A percentile compares a stretch with the other conserved stretches of the same genome.
These are phyloP conservation scores for Leptopilina myrica DNA, from an alignment of 2,888 invertebrate species.

Conservation along the genomic window DNA sequence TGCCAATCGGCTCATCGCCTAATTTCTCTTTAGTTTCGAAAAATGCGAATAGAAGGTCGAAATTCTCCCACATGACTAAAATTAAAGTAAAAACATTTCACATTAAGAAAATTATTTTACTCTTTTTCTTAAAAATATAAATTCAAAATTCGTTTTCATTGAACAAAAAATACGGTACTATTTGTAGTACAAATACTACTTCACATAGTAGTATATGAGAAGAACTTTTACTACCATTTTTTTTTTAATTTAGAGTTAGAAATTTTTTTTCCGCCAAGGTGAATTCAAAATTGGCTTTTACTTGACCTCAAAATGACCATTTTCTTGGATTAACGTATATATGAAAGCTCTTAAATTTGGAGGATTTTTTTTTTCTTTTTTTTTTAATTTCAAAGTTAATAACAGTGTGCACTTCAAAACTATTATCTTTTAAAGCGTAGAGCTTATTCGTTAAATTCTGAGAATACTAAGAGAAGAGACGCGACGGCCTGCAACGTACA, in stretches of 20 bases:
- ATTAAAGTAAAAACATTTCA: not conserved
- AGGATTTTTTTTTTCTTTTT: not conserved
- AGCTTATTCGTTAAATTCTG: conserved; percentile 35
- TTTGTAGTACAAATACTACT: too few relatives aligned
- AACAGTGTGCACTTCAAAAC: conserved; percentile 25
- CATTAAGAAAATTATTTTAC: not conserved
- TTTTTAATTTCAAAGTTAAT: not conserved
- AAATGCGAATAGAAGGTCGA: not conserved
- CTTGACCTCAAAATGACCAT: not conserved
- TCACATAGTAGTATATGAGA: too few relatives aligned
- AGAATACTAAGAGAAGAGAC: conserved; percentile 4
- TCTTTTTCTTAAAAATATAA: too few relatives aligned
- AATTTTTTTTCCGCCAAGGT: too few relatives aligned
- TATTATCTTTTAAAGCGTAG: conserved; percentile 14
- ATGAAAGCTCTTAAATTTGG: not conserved
- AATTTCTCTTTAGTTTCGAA: not conserved
- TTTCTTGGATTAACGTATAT: not conserved
- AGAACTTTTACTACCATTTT: too few relatives aligned
- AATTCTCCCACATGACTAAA: not conserved
- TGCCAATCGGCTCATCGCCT: conserved; percentile 2
- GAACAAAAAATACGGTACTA: too few relatives aligned
- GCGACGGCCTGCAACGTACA: conserved; percentile 14
- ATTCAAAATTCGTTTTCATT: too few relatives aligned
- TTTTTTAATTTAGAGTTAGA: too few relatives aligned
- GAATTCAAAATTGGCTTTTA: too few relatives aligned